A percentile compares a stretch with the other conserved stretches of the same genome.
Conservation (phyloP, 2,797 vertebrate genomes). For the Pagetopsis macropterus region DNA sequence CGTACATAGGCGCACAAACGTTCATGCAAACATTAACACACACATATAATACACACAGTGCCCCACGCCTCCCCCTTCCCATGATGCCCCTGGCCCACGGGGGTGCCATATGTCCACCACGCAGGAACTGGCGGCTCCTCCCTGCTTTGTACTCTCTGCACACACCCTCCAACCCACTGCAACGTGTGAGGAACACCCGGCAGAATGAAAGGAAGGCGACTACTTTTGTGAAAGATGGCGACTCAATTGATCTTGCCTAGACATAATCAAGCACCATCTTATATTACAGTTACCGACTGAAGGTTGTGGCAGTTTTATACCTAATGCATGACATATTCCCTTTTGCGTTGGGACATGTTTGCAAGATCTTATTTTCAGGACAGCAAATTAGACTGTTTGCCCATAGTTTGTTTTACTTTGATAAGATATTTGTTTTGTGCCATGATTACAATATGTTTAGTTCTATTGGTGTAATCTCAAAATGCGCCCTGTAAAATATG, state of each 20-base stretch:
- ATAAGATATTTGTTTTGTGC: neutral
- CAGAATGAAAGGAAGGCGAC: constrained; percentile 51
- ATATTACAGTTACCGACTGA: neutral
- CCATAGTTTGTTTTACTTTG: neutral
- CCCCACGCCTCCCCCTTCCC: constrained; percentile 41
- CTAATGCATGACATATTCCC: constrained; percentile 35
- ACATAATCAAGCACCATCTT: neutral
- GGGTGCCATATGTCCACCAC: constrained; percentile 76
- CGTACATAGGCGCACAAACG: constrained; percentile 10
- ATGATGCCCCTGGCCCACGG: constrained; percentile 61
- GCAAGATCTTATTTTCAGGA: constrained; percentile 4
- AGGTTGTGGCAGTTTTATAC: constrained; percentile 1
- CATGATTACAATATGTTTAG: too few species aligned
- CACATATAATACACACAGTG: constrained; percentile 40
- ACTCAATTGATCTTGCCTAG: constrained; percentile 25
- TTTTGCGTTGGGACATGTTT: neutral
- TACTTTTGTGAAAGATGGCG: constrained; percentile 36
- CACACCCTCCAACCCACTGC: constrained; percentile 37
- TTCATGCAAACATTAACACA: constrained; percentile 9
- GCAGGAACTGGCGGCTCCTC: constrained; percentile 61
- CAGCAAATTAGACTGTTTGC: constrained; percentile 2
- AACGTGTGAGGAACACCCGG: constrained; percentile 45
- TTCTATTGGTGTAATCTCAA: neutral
- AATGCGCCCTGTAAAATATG: neutral
- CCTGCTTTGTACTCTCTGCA: constrained; percentile 56